Conservation (phyloP, 2,797 vertebrate genomes). For the Malacoctenus gilli region DNA sequence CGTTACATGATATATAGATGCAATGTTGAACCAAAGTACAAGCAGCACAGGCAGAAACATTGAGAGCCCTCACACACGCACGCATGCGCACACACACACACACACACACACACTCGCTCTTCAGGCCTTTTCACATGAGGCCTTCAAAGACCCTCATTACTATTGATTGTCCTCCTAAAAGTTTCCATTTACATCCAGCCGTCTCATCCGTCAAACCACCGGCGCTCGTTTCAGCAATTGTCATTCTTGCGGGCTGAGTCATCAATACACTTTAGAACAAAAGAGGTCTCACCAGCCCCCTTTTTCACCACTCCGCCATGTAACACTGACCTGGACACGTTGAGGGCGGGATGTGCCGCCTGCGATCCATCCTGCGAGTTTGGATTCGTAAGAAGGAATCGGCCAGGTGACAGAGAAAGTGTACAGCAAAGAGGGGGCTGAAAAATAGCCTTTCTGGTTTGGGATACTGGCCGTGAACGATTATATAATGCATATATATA, state of each 20-base stretch:
- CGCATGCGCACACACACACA: neutral
- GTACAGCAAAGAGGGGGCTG: constrained; percentile 26
- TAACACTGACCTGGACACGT: constrained; percentile 21
- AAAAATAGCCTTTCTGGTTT: constrained; percentile 31
- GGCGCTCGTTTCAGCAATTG: constrained; percentile 16
- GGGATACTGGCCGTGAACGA: neutral
- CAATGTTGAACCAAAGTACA: too few species aligned
- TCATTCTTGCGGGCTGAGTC: constrained; percentile 10
- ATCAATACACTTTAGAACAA: constrained; percentile 20
- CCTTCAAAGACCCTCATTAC: too few species aligned
- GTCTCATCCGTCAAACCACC: constrained; percentile 35
- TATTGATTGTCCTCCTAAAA: constrained; percentile 28
- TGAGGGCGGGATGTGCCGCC: constrained; percentile 16
- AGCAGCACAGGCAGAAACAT: too few species aligned
- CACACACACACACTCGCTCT: neutral
- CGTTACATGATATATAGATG: too few species aligned
- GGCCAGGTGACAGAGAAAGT: neutral
- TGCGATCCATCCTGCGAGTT: constrained; percentile 17
- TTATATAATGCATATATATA: too few species aligned
- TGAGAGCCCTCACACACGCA: neutral
- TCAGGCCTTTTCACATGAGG: too few species aligned
- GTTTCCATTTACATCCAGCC: constrained; percentile 24
- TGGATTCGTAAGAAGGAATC: too few species aligned
- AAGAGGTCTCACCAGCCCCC: constrained; percentile 9
- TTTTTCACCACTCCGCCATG: constrained; percentile 14